A percentile compares a stretch with the other conserved stretches of the same genome.
phyloP scores from a whole-genome alignment of 2,113 vertebrate species.

The Catharus minimus region DNA sequence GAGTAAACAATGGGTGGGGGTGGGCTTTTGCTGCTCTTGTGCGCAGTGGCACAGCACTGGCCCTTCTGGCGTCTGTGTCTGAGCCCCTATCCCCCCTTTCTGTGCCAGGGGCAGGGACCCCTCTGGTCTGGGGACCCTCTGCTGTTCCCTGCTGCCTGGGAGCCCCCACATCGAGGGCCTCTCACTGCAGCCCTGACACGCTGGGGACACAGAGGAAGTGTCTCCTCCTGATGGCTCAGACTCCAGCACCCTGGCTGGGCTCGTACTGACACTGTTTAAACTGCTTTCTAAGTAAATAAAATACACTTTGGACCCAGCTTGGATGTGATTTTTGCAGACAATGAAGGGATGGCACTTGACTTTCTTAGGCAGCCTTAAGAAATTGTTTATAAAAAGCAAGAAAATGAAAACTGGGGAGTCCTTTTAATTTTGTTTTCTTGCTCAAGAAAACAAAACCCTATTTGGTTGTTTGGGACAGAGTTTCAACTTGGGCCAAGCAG shows the following conservation, averaged over 20 bases:
- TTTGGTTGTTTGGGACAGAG: neutral
- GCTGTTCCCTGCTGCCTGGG: neutral
- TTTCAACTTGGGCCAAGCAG: neutral
- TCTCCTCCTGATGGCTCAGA: neutral
- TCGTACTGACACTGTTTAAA: neutral
- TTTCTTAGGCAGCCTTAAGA: neutral
- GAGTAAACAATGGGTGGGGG: neutral
- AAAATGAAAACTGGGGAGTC: neutral
- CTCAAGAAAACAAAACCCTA: neutral
- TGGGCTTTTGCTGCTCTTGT: neutral
- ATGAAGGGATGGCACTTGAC: neutral
- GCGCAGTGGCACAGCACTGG: neutral
- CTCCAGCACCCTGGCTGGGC: neutral
- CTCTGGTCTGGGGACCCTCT: neutral
- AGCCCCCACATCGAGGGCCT: accelerated
- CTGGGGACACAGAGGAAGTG: accelerated
- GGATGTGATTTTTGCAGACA: neutral
- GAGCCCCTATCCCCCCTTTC: neutral
- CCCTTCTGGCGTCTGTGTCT: neutral
- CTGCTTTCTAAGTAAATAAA: neutral
- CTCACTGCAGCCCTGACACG: accelerated
- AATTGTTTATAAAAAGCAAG: neutral
- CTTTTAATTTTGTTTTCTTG: neutral
- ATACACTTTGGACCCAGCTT: neutral
- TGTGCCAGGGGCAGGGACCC: neutral